These are phyloP conservation scores for Xenentodon cancila DNA, from an alignment of 2,797 vertebrate species.

Conservation along the genomic window DNA sequence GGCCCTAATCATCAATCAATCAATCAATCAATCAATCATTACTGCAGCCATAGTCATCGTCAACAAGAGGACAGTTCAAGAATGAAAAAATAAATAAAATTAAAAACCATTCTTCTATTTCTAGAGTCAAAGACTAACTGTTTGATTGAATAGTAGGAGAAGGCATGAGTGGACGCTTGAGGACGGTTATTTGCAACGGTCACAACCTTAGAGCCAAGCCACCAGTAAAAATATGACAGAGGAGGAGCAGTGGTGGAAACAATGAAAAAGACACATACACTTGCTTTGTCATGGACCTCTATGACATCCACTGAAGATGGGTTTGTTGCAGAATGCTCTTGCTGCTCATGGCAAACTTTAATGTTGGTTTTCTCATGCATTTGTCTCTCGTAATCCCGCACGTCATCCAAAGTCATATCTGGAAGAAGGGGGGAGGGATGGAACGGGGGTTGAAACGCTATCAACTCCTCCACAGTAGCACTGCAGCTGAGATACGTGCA, in stretches of 20 bases:
- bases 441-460: slow-evolving; percentile 79
- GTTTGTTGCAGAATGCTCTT: slow-evolving; percentile 85
- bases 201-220: slow-evolving; percentile 3
- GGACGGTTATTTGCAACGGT: neutral
- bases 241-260: slow-evolving; percentile 68
- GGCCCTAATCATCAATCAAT: no score
- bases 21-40: no score
- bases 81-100: no score
- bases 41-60: no score
- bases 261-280: slow-evolving; percentile 89
- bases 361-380: slow-evolving; percentile 99
- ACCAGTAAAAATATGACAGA: slow-evolving; percentile 39
- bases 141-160: no score
- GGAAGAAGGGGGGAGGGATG: slow-evolving; percentile 83
- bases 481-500: slow-evolving; percentile 26
- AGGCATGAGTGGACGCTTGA: no score
- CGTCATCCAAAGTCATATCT: slow-evolving; percentile 99
- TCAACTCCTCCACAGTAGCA: slow-evolving; percentile 73
- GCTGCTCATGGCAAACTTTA: slow-evolving; percentile 96
- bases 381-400: slow-evolving; percentile 96
- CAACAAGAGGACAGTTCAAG: no score
- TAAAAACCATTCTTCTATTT: no score
- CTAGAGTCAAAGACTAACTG: no score
- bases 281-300: slow-evolving; percentile 93
- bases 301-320: slow-evolving; percentile 94